These are phyloP conservation scores for Pemphigus obesinymphae DNA, from an alignment of 1,140 invertebrate species.

Conservation along the genomic window DNA sequence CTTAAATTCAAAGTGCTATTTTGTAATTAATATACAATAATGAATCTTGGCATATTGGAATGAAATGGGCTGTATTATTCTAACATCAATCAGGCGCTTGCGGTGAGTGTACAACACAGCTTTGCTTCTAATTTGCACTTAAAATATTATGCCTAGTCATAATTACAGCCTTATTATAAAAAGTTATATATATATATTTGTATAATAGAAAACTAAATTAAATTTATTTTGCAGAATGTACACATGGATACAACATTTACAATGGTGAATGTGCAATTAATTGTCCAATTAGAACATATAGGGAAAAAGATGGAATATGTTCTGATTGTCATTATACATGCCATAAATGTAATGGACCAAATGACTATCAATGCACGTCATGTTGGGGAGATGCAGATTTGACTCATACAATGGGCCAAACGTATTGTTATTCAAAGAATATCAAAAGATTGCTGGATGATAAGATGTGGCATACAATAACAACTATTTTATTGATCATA, in stretches of 20 bases:
- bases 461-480: conserved; percentile 34
- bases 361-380: conserved; percentile 56
- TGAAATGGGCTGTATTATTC: conserved; percentile 1
- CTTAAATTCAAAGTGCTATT: neutral
- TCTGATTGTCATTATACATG: conserved; percentile 59
- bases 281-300: conserved; percentile 51
- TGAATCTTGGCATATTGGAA: neutral
- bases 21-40: neutral
- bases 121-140: conserved; percentile 43
- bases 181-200: neutral
- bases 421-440: conserved; percentile 42
- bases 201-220: conserved; percentile 11
- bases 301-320: conserved; percentile 46
- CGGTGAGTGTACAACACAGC: conserved; percentile 28
- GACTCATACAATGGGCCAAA: conserved; percentile 5
- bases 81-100: conserved; percentile 19
- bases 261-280: conserved; percentile 51
- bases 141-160: conserved; percentile 21
- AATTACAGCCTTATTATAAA: conserved; percentile 34
- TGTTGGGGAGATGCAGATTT: conserved; percentile 55
- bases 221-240: conserved; percentile 53
- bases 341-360: conserved; percentile 55
- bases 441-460: conserved; percentile 23
- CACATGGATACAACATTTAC: conserved; percentile 48
- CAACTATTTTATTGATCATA: neutral